Evolutionary conservation across 2,888 invertebrate genomes (phyloP).

Genomic region (Xylophagus ater): DNA sequence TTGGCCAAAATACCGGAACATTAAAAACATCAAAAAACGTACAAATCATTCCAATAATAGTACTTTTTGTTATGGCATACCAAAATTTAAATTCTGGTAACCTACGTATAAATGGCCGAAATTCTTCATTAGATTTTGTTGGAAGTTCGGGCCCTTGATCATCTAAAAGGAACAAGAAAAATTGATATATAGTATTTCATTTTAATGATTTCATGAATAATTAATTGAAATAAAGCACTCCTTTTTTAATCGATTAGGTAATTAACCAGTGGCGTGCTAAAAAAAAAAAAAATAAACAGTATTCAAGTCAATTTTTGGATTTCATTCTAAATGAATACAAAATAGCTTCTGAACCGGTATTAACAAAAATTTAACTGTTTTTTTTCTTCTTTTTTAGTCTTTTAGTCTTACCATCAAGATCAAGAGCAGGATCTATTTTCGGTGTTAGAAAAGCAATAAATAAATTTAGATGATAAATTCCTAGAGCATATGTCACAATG

Average conservation of each 20-base stretch:
- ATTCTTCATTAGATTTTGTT: constrained; percentile 91
- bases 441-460: constrained; percentile 99
- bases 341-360: too few species aligned
- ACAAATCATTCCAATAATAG: constrained; percentile 76
- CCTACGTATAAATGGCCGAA: constrained; percentile 91
- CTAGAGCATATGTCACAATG: constrained; percentile 96
- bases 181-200: too few species aligned
- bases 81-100: constrained; percentile 99
- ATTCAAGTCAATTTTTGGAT: too few species aligned
- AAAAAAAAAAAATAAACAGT: too few species aligned
- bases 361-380: too few species aligned
- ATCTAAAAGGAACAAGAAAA: too few species aligned
- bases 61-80: constrained; percentile 93
- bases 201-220: too few species aligned
- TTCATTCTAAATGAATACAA: too few species aligned
- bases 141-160: constrained; percentile 79
- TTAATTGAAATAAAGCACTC: too few species aligned
- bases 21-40: constrained; percentile 97
- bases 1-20: constrained; percentile 99
- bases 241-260: too few species aligned
- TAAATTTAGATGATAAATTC: constrained; percentile 97
- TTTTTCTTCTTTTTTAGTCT: neutral
- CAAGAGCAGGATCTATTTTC: constrained; percentile 96
- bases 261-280: too few species aligned
- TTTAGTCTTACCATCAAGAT: constrained; percentile 64